These are phyloP conservation scores for Smithornis capensis DNA, from an alignment of 2,113 vertebrate species.

Conservation along the genomic window DNA sequence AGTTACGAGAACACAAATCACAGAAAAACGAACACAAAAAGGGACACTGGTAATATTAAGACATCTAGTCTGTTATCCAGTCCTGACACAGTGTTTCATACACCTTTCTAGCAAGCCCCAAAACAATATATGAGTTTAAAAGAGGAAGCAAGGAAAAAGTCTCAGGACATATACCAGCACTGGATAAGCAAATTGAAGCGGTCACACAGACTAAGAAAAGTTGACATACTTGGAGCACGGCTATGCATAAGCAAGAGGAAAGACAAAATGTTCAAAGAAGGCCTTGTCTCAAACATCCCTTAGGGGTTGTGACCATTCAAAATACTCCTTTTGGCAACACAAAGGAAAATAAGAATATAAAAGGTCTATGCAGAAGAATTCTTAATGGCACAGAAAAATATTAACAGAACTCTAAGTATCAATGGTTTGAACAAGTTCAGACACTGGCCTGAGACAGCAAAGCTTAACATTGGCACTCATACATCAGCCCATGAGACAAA, in stretches of 20 bases:
- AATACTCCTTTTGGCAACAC: neutral
- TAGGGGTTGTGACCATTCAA: neutral
- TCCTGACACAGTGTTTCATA: neutral
- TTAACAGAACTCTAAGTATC: neutral
- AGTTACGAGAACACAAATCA: neutral
- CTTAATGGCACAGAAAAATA: neutral
- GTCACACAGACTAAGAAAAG: neutral
- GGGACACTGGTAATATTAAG: neutral
- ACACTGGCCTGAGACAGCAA: neutral
- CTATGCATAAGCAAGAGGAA: neutral
- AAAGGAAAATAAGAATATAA: neutral
- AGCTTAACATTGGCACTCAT: neutral
- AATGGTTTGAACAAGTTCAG: neutral
- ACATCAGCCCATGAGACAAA: neutral
- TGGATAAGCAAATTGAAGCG: neutral
- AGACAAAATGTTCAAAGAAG: neutral
- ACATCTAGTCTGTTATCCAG: neutral
- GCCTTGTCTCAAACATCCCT: neutral
- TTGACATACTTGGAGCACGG: neutral
- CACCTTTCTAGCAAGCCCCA: neutral
- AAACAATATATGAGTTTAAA: neutral
- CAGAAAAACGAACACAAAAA: neutral
- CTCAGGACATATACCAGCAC: neutral
- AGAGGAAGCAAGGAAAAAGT: neutral
- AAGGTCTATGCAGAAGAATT: neutral